Percentiles rank a stretch among this genome's conserved stretches.
Evolutionary conservation across 2,888 invertebrate genomes (phyloP).

Genomic region (Anoncus sp.): DNA sequence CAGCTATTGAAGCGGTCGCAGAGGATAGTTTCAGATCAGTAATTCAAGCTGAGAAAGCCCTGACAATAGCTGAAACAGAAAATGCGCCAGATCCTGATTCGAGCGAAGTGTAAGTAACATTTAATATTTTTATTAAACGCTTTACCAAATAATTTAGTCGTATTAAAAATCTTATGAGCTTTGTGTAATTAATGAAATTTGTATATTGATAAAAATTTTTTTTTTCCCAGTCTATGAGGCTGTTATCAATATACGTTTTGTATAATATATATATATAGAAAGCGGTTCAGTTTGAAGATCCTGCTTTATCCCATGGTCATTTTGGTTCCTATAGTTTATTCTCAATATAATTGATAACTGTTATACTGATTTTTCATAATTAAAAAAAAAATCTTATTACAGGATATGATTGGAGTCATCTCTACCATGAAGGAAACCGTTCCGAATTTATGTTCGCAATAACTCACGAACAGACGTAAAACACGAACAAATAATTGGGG

Average conservation of each 20-base stretch:
- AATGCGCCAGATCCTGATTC: neutral
- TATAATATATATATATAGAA: neutral
- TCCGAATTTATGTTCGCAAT: neutral
- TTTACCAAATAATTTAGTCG: neutral
- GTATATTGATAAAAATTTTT: slow-evolving; percentile 11
- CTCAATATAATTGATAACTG: neutral
- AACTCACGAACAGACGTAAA: neutral
- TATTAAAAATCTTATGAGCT: neutral
- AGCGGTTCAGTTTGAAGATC: neutral
- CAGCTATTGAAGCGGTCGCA: slow-evolving; percentile 19
- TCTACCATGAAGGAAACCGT: neutral
- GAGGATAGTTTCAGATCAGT: slow-evolving; percentile 16
- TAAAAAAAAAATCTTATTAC: slow-evolving; percentile 1
- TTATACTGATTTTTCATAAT: neutral
- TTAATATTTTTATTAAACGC: neutral
- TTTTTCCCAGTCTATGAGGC: too few relatives aligned
- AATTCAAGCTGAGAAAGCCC: slow-evolving; percentile 8
- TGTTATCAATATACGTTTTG: slow-evolving; percentile 4
- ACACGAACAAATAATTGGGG: neutral
- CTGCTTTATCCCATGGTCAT: neutral
- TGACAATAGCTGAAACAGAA: slow-evolving; percentile 9
- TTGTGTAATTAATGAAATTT: too few relatives aligned
- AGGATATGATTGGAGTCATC: neutral
- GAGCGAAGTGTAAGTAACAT: neutral
- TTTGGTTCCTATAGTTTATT: neutral